Evolutionary conservation across 2,797 vertebrate genomes (phyloP).

Genomic region (Pipistrellus pipistrellus): DNA sequence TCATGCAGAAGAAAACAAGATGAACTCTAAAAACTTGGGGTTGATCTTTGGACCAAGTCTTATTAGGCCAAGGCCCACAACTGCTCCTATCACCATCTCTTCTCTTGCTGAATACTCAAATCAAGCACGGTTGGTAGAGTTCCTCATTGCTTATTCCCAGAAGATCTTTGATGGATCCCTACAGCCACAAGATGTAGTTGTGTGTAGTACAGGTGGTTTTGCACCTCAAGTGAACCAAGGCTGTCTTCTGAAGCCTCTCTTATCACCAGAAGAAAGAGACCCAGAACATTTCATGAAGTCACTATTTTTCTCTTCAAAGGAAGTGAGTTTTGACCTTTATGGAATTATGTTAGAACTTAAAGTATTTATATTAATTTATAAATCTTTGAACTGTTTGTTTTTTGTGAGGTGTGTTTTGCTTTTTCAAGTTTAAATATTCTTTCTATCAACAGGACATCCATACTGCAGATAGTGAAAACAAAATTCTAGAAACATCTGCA

Average conservation of each 20-base stretch:
- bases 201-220: background rate
- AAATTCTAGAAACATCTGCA: slow-evolving; percentile 90
- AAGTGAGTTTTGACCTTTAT: slow-evolving; percentile 90
- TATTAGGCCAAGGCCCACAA: slow-evolving; percentile 94
- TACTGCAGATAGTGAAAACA: slow-evolving; percentile 89
- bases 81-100: slow-evolving; percentile 96
- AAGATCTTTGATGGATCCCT: slow-evolving; percentile 92
- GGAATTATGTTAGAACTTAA: slow-evolving; percentile 58
- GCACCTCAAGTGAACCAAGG: slow-evolving; percentile 81
- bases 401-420: slow-evolving; percentile 37
- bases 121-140: slow-evolving; percentile 96
- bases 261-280: slow-evolving; percentile 91
- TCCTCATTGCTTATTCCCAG: slow-evolving; percentile 94
- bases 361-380: slow-evolving; percentile 48
- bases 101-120: slow-evolving; percentile 98
- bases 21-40: slow-evolving; percentile 97
- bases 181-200: slow-evolving; percentile 82
- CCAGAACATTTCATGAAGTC: slow-evolving; percentile 91
- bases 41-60: slow-evolving; percentile 98
- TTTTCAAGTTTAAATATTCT: slow-evolving; percentile 75
- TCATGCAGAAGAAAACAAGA: slow-evolving; percentile 97
- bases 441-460: slow-evolving; percentile 89
- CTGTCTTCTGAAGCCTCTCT: slow-evolving; percentile 81
- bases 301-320: slow-evolving; percentile 93
- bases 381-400: slow-evolving; percentile 38